Percentiles rank a stretch among this genome's conserved stretches.
phyloP scores from a whole-genome alignment of 2,113 vertebrate species.

The Aramus guarauna region DNA sequence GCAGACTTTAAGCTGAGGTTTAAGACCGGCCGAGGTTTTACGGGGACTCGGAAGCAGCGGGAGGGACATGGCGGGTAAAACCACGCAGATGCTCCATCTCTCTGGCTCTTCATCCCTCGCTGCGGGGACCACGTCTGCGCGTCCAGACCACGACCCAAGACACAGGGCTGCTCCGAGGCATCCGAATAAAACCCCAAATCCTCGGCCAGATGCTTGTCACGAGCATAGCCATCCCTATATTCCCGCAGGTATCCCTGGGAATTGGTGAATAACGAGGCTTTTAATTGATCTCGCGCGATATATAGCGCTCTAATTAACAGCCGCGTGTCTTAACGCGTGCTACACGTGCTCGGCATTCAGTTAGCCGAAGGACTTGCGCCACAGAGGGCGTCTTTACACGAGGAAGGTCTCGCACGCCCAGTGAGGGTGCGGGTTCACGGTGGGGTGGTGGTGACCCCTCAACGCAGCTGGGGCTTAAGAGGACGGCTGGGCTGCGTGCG shows the following conservation, averaged over 20 bases:
- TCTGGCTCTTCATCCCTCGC: background rate
- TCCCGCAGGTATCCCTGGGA: background rate
- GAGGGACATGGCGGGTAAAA: background rate
- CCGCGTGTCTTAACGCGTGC: background rate
- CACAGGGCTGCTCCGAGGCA: background rate
- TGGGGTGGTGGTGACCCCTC: background rate
- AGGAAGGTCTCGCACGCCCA: background rate
- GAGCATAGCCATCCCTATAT: background rate
- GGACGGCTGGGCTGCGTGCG: rapidly evolving
- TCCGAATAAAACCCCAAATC: background rate
- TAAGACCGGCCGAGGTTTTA: background rate
- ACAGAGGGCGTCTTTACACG: rapidly evolving
- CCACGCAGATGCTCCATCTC: too few relatives aligned
- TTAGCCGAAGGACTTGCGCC: background rate
- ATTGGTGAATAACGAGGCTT: background rate
- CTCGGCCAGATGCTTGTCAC: background rate
- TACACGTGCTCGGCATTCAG: background rate
- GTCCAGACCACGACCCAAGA: background rate
- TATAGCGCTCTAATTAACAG: background rate
- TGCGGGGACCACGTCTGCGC: background rate
- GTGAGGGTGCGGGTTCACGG: background rate
- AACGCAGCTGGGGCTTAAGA: too few relatives aligned
- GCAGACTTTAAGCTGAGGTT: background rate
- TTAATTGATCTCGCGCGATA: background rate
- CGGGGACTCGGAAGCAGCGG: background rate